phyloP scores from a whole-genome alignment of 2,113 vertebrate species.

The Lepisosteus osseus region DNA sequence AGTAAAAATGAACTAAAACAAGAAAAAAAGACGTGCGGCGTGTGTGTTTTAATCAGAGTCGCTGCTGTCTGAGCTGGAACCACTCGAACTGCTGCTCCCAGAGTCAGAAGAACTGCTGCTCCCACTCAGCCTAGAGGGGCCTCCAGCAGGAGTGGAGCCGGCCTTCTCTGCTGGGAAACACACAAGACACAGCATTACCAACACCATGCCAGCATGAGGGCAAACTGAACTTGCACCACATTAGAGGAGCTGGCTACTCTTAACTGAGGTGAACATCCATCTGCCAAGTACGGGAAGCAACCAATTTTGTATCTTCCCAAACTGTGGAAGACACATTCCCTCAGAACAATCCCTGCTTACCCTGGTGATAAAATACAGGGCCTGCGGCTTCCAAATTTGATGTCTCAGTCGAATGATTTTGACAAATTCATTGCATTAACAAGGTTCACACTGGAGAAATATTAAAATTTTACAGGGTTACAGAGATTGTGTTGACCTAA shows the following conservation, averaged over 20 bases:
- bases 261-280: neutral
- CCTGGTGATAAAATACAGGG: no score
- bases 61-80: conserved; percentile 84
- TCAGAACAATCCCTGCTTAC: no score
- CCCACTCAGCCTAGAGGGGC: conserved; percentile 68
- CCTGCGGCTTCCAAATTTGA: no score
- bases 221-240: neutral
- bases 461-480: no score
- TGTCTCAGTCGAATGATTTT: no score
- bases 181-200: neutral
- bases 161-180: conserved; percentile 74
- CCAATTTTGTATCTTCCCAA: no score
- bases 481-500: no score
- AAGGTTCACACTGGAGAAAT: no score
- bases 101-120: conserved; percentile 83
- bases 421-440: no score
- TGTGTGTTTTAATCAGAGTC: conserved; percentile 64
- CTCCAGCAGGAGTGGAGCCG: conserved; percentile 64
- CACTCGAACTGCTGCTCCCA: conserved; percentile 75
- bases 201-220: neutral
- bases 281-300: neutral
- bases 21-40: conserved; percentile 18
- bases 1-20: neutral
- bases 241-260: neutral
- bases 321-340: no score